A percentile compares a stretch with the other conserved stretches of the same genome.
Evolutionary conservation across 2,113 vertebrate genomes (phyloP).

Genomic region (Nothocercus nigrocapillus): DNA sequence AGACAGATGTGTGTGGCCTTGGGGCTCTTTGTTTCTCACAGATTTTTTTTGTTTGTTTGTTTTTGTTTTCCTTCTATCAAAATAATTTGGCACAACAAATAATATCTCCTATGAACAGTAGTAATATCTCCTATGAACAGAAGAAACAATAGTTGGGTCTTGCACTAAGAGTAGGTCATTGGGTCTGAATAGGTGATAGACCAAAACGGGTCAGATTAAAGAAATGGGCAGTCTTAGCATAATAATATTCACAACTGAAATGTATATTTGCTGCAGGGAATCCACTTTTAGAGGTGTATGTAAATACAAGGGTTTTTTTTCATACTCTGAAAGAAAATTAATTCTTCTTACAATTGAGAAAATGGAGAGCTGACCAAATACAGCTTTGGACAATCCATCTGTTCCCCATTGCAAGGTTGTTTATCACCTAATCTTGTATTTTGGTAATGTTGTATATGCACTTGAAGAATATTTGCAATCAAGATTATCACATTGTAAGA

Average conservation of each 20-base stretch:
- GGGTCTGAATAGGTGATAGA: background rate
- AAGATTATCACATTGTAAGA: background rate
- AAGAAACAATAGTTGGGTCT: background rate
- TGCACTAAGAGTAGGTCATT: background rate
- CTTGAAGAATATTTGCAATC: background rate
- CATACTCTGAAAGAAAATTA: rapidly evolving
- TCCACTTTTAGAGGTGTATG: background rate
- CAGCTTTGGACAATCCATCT: background rate
- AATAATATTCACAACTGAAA: background rate
- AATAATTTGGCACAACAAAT: background rate
- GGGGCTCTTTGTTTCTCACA: background rate
- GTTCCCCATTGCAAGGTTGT: background rate
- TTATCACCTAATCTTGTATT: background rate
- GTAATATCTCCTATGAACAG: background rate
- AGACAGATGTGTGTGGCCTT: rapidly evolving
- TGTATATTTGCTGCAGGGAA: background rate
- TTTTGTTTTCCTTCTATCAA: background rate
- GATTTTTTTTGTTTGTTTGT: background rate
- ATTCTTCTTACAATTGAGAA: background rate
- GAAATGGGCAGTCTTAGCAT: background rate
- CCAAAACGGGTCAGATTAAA: background rate
- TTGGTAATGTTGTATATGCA: background rate
- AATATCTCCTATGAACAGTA: background rate
- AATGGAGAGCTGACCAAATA: background rate
- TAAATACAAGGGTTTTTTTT: background rate